A percentile compares a stretch with the other conserved stretches of the same genome.
These are phyloP conservation scores for Sapayoa aenigma DNA, from an alignment of 2,113 vertebrate genomes.

Conservation along the genomic window DNA sequence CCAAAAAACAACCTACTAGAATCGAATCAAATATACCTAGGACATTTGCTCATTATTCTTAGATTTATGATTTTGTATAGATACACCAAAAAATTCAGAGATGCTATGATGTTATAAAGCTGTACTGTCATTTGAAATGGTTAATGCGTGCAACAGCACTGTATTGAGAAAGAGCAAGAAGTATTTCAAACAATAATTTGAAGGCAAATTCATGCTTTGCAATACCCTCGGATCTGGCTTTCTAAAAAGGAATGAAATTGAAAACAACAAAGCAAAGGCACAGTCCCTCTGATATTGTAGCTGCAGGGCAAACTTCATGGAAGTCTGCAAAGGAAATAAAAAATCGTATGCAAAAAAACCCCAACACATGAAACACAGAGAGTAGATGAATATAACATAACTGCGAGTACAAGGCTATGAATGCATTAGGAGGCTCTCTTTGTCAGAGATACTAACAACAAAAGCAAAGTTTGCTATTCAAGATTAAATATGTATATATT, in stretches of 20 bases:
- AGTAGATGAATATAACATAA: slow-evolving; percentile 8
- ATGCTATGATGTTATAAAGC: background rate
- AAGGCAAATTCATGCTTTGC: slow-evolving; percentile 47
- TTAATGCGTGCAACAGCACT: background rate
- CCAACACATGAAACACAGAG: background rate
- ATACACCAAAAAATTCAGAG: background rate
- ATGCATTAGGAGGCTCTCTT: slow-evolving; percentile 12
- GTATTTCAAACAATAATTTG: slow-evolving; percentile 29
- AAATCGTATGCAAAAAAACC: slow-evolving; percentile 31
- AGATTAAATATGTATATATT: slow-evolving; percentile 6
- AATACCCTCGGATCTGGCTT: slow-evolving; percentile 36
- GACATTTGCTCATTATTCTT: background rate
- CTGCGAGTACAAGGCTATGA: background rate
- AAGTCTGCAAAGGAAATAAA: slow-evolving; percentile 54
- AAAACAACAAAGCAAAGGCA: slow-evolving; percentile 59
- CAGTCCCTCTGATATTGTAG: slow-evolving; percentile 54
- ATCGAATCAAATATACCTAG: background rate
- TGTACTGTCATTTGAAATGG: background rate
- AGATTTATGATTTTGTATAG: background rate
- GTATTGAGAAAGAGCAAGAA: background rate
- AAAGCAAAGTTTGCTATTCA: slow-evolving; percentile 12
- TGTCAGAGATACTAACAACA: background rate
- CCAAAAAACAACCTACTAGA: background rate
- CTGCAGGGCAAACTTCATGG: slow-evolving; percentile 56
- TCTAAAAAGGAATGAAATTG: slow-evolving; percentile 61